Evolutionary conservation across 2,888 invertebrate species (phyloP), one percentile per base, ranked within the genome.

Genomic region (Arge pagana): DNA sequence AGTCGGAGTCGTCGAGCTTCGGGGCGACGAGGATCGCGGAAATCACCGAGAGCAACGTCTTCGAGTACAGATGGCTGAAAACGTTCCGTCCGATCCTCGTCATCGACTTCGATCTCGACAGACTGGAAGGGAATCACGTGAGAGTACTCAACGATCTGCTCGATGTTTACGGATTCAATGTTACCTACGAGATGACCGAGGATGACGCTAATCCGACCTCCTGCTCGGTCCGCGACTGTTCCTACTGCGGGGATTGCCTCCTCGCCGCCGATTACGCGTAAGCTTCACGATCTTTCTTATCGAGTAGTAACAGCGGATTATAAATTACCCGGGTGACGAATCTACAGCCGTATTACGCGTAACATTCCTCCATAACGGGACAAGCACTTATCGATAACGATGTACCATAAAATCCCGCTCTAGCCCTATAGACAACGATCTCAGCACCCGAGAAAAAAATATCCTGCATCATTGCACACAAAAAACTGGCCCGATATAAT

Each of bases 121-220:
- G 85, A 18, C 78, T 88, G 54, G 90, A 91, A 70, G 90, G 90
- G 6, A 88, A 90, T 23, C 93, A 95, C 77, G 80, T 94, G 51
- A 81, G 95, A 4, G 93, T 92, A 0, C 79, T 92, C 57, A 85
- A 89, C 68, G 85, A 88, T 50, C 82, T 94, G 23, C 80, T 94
- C 55, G 88, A 93, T 56, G 91, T 93, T 31, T 93, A 89, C 71
- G 95, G 95, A 10, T 94, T 96, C 79, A 95, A 96, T 78, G 86
- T 94, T 65, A 95, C 94, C 19, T 95, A 94, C 73, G 91, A 93
- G 70, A 87, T 93, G 61, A 77, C 81, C n/a, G 78, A 79, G 3
- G 79, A 75, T 3, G 79, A 78, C 16, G 67, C 74, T 4, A 81
- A 83, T 61, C 64, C 75, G 1, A 78, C 82, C 39, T 83, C 88